A percentile compares a stretch with the other conserved stretches of the same genome.
Evolutionary conservation across 2,888 invertebrate genomes (phyloP).

Genomic region (Caenorhabditis virilis): DNA sequence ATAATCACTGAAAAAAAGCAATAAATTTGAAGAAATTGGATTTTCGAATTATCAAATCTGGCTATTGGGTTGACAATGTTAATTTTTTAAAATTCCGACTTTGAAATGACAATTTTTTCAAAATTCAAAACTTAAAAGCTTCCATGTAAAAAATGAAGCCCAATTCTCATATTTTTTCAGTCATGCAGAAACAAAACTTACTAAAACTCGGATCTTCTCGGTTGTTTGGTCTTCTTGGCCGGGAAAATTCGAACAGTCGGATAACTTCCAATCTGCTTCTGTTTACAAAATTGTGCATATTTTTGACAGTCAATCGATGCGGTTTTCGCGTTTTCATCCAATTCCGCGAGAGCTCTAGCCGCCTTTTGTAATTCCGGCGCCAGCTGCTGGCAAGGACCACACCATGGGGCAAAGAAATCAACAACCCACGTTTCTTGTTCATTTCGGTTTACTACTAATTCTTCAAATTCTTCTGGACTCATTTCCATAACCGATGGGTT

Average conservation of each 20-base stretch:
- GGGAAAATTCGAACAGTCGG: slow-evolving; percentile 78
- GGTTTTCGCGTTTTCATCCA: slow-evolving; percentile 46
- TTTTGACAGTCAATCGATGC: slow-evolving; percentile 76
- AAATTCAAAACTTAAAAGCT: slow-evolving; percentile 4
- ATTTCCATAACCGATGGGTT: slow-evolving; percentile 74
- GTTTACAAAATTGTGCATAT: slow-evolving; percentile 74
- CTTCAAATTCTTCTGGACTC: slow-evolving; percentile 73
- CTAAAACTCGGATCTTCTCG: slow-evolving; percentile 38
- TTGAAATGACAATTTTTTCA: slow-evolving; percentile 1
- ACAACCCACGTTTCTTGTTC: slow-evolving; percentile 76
- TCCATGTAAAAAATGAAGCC: no score
- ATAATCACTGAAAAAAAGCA: slow-evolving; percentile 54
- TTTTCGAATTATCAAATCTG: not conserved
- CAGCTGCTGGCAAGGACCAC: slow-evolving; percentile 78
- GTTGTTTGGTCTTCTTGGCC: slow-evolving; percentile 68
- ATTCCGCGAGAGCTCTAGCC: slow-evolving; percentile 69
- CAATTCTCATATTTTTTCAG: no score
- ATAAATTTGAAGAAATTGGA: not conserved
- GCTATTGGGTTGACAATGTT: not conserved
- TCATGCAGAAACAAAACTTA: slow-evolving; percentile 19
- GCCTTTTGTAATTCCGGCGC: slow-evolving; percentile 77
- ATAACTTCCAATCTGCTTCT: slow-evolving; percentile 76
- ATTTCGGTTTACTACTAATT: slow-evolving; percentile 73
- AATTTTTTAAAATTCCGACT: not conserved
- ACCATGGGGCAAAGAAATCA: slow-evolving; percentile 80